Conservation (phyloP, 1,140 invertebrate genomes). For the Ectropis grisescens region DNA sequence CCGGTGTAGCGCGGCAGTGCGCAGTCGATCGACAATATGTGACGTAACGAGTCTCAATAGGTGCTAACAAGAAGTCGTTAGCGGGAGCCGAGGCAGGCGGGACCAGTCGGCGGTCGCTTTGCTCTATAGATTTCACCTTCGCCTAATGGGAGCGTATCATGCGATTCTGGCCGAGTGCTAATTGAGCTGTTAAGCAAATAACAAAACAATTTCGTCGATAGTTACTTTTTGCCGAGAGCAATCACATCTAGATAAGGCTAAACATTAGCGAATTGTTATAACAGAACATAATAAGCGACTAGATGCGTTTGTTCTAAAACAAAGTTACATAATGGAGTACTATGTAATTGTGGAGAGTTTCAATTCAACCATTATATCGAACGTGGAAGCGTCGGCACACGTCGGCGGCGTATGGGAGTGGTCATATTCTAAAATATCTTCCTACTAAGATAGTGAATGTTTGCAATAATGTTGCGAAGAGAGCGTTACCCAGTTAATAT, state of each 20-base stretch:
- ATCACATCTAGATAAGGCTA: too few relatives aligned
- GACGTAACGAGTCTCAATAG: conserved; percentile 42
- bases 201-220: conserved; percentile 9
- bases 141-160: conserved; percentile 27
- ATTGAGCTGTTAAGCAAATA: conserved; percentile 17
- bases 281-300: too few relatives aligned
- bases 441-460: too few relatives aligned
- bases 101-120: conserved; percentile 16
- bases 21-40: conserved; percentile 24
- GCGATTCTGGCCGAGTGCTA: conserved; percentile 21
- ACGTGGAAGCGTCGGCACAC: conserved; percentile 17
- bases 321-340: too few relatives aligned
- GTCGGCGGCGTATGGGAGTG: conserved; percentile 17
- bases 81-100: conserved; percentile 13
- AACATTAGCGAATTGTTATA: too few relatives aligned
- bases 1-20: conserved; percentile 21
- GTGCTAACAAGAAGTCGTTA: conserved; percentile 47
- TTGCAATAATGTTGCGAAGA: too few relatives aligned
- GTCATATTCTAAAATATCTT: too few relatives aligned
- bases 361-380: conserved; percentile 23
- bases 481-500: too few relatives aligned
- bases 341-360: conserved; percentile 18
- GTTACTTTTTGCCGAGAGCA: conserved; percentile 11
- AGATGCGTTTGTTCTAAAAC: too few relatives aligned
- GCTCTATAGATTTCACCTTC: conserved; percentile 40